These are phyloP conservation scores for Pollenia angustigena DNA, from an alignment of 2,888 invertebrate species.

Conservation along the genomic window DNA sequence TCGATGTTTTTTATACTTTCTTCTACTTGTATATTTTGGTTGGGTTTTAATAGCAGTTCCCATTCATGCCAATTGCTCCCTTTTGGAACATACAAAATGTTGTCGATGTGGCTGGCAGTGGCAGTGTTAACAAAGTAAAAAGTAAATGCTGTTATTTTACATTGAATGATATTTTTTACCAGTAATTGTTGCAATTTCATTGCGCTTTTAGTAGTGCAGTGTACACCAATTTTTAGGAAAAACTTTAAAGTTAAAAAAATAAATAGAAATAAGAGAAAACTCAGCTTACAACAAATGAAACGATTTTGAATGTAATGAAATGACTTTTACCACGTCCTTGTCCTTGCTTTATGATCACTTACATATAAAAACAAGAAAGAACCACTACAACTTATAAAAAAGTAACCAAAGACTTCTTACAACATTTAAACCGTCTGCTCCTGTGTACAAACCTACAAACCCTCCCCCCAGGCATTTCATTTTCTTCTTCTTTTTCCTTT, in stretches of 20 bases:
- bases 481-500: not conserved
- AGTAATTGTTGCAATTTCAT: constrained; percentile 68
- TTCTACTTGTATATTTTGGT: constrained; percentile 36
- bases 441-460: not conserved
- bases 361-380: constrained; percentile 19
- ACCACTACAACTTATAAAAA: constrained; percentile 47
- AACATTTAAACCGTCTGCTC: constrained; percentile 17
- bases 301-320: constrained; percentile 72
- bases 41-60: constrained; percentile 23
- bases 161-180: constrained; percentile 64
- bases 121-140: constrained; percentile 50
- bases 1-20: constrained; percentile 51
- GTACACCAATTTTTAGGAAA: constrained; percentile 14
- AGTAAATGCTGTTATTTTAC: constrained; percentile 58
- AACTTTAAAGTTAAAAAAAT: constrained; percentile 31
- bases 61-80: constrained; percentile 57
- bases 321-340: constrained; percentile 71
- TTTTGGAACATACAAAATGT: constrained; percentile 53
- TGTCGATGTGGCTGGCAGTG: constrained; percentile 37
- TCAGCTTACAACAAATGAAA: constrained; percentile 51
- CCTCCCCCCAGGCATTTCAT: not conserved
- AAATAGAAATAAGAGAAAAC: constrained; percentile 19
- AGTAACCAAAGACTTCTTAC: constrained; percentile 35
- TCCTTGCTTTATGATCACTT: constrained; percentile 56
- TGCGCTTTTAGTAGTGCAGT: constrained; percentile 50